Conservation (phyloP, 2,888 invertebrate genomes). For the Drosophila borealis region DNA sequence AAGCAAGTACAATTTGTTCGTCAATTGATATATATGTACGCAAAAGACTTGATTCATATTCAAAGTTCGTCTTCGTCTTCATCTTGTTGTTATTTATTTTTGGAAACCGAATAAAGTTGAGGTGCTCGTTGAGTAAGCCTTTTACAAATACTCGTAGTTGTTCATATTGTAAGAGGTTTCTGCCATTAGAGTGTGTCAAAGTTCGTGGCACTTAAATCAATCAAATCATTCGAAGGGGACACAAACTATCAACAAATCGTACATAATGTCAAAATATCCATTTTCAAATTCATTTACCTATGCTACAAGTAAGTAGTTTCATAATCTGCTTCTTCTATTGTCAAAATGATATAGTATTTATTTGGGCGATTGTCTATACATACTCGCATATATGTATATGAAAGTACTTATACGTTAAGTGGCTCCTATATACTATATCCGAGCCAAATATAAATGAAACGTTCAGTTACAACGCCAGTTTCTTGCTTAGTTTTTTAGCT, state of each 20-base stretch:
- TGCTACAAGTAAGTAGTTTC: constrained; percentile 20
- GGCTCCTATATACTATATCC: background rate
- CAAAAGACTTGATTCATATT: constrained; percentile 31
- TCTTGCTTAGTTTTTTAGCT: no score
- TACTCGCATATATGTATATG: constrained; percentile 41
- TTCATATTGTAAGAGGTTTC: constrained; percentile 9
- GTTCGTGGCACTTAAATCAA: constrained; percentile 29
- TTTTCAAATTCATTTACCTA: constrained; percentile 15
- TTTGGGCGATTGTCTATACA: constrained; percentile 64
- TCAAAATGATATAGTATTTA: constrained; percentile 61
- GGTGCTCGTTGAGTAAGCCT: constrained; percentile 66
- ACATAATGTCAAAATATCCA: constrained; percentile 38
- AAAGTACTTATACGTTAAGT: constrained; percentile 8
- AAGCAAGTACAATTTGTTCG: constrained; percentile 39
- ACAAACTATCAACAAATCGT: constrained; percentile 33
- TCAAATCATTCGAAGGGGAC: constrained; percentile 39
- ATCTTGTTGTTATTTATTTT: constrained; percentile 15
- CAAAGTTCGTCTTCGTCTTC: background rate
- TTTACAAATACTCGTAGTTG: constrained; percentile 32
- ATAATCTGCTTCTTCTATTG: constrained; percentile 53
- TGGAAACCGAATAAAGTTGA: constrained; percentile 73
- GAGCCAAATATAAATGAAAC: no score
- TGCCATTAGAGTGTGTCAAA: constrained; percentile 22
- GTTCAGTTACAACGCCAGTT: no score
- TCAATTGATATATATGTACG: constrained; percentile 35